A percentile compares a stretch with the other conserved stretches of the same genome.
phyloP scores from a whole-genome alignment of 1,140 invertebrate genomes.

The Colletes gigas region DNA sequence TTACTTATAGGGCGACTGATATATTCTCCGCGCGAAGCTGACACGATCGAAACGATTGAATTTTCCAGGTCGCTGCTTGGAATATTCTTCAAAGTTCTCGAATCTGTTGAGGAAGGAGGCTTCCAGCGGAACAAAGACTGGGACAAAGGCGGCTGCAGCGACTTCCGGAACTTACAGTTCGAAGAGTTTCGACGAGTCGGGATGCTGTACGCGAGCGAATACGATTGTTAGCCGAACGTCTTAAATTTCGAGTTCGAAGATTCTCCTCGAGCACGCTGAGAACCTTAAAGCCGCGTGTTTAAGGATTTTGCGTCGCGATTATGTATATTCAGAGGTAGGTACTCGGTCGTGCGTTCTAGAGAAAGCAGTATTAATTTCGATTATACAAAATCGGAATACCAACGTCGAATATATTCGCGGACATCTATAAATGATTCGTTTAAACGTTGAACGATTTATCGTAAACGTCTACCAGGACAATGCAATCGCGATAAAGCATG shows the following conservation, averaged over 20 bases:
- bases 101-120: constrained; percentile 15
- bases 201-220: background rate
- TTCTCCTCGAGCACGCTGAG: background rate
- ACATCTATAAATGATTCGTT: too few relatives aligned
- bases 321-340: too few relatives aligned
- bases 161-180: constrained; percentile 15
- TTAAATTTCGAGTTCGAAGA: constrained; percentile 29
- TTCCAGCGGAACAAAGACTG: constrained; percentile 26
- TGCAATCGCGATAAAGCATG: constrained; percentile 20
- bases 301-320: background rate
- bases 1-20: background rate
- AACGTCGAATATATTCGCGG: too few relatives aligned
- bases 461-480: too few relatives aligned
- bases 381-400: too few relatives aligned
- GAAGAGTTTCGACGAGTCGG: constrained; percentile 32
- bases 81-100: constrained; percentile 56
- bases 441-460: too few relatives aligned
- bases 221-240: constrained; percentile 43
- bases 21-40: constrained; percentile 26
- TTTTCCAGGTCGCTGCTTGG: constrained; percentile 52
- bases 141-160: constrained; percentile 14
- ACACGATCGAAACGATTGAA: constrained; percentile 59
- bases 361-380: too few relatives aligned
- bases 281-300: background rate
- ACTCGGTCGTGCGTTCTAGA: too few relatives aligned